Evolutionary conservation across 1,140 invertebrate species (phyloP), one percentile per base, ranked within the genome.

Genomic region (Conus betulinus): DNA sequence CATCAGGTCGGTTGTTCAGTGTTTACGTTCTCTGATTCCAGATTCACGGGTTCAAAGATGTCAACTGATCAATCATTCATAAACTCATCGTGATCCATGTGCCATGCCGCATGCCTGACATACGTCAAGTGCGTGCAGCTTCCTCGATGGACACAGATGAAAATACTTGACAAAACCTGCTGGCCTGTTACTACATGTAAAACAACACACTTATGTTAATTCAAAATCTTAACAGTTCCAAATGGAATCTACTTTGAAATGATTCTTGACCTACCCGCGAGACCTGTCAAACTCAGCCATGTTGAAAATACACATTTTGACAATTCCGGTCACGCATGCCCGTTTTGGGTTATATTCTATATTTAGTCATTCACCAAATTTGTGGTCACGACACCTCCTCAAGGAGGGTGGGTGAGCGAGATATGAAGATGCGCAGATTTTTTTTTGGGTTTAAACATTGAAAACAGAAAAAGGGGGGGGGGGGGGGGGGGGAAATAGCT

Each of bases 241-340:
- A 15, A 39, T 51, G 13, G 5, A 79, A 79, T 51, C 25, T 79
- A n/a, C 78, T 51, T 79, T 15, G 27, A 79, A 85, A 57, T 71
- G 85, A 87, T 79, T 71, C 85, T 71, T 57, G 76, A 71, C 85
- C 76, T 87, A 87, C 85, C 85, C 85, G 85, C 85, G 85, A 71
- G 53, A 51, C 8, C 53, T 67, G 71, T 87, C 85, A 39, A 79
- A 87, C 71, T 87, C 85, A 67, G 85, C 85, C 85, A 87, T 87
- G 60, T 87, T 87, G 84, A 27, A 85, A 63, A 53, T 76, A 79
- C 11, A 87, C n/a, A 87, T 74, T 87, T 78, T 71, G 27, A 57
- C 5, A 17, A 51, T 87, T 87, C 85, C 85, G 85, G 85, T 87
- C 11, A n/a, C 85, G 85, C 85, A 87, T 87, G 85, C 53, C 11